Evolutionary conservation across 2,797 vertebrate species (phyloP).

Genomic region (Tympanoctomys barrerae): DNA sequence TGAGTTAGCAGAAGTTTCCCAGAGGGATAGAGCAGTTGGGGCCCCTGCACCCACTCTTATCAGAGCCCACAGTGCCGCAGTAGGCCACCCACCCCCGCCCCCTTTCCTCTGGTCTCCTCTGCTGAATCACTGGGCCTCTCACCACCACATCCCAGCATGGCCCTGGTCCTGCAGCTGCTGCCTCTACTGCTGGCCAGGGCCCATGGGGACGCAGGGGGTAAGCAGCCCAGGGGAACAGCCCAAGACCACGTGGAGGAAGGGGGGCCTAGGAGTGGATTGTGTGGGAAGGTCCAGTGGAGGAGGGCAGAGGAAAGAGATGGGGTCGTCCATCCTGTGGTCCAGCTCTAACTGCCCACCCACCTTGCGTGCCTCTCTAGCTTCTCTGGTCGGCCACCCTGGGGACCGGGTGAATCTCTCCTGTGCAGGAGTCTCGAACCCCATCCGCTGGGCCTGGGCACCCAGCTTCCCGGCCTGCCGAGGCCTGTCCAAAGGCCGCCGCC

Average conservation of each 20-base stretch:
- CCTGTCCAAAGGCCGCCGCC: slow-evolving; percentile 67
- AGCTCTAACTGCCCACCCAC: neutral
- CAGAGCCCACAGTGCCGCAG: slow-evolving; percentile 17
- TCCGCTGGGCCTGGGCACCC: slow-evolving; percentile 83
- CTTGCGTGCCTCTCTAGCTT: slow-evolving; percentile 8
- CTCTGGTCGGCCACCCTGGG: slow-evolving; percentile 69
- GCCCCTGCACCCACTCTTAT: slow-evolving; percentile 42
- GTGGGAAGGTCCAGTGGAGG: neutral
- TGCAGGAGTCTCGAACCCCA: slow-evolving; percentile 32
- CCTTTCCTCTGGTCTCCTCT: slow-evolving; percentile 61
- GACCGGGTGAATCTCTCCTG: slow-evolving; percentile 82
- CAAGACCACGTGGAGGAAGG: neutral
- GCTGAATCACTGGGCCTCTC: slow-evolving; percentile 66
- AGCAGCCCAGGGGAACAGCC: neutral
- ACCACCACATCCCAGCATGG: slow-evolving; percentile 72
- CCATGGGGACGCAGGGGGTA: slow-evolving; percentile 58
- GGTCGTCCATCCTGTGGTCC: neutral
- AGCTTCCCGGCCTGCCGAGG: slow-evolving; percentile 75
- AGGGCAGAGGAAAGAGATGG: neutral
- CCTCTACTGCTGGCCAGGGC: slow-evolving; percentile 61
- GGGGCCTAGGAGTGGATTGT: neutral
- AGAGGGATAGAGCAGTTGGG: neutral
- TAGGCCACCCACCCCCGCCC: neutral
- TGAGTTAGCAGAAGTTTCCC: neutral
- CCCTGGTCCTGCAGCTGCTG: slow-evolving; percentile 69